These are phyloP conservation scores for Saxicola maurus DNA, from an alignment of 2,797 vertebrate species.

Conservation along the genomic window DNA sequence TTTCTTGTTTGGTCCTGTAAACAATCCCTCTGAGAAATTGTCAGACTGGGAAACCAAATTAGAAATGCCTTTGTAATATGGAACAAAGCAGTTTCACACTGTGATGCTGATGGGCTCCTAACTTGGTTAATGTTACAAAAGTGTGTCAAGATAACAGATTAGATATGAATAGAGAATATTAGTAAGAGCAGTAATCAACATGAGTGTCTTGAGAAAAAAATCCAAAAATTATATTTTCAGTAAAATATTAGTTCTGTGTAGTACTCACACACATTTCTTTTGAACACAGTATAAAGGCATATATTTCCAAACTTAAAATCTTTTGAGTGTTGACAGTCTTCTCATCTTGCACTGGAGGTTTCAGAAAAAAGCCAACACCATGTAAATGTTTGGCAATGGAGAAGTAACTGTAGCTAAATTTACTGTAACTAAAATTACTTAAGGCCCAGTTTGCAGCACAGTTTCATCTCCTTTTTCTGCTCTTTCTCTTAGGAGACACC, in stretches of 20 bases:
- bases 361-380: neutral
- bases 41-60: neutral
- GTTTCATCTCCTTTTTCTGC: neutral
- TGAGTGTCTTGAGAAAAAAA: neutral
- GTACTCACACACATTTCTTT: neutral
- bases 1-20: neutral
- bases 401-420: neutral
- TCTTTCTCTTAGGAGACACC: slow-evolving; percentile 78
- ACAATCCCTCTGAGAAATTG: neutral
- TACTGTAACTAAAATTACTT: neutral
- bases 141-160: neutral
- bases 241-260: neutral
- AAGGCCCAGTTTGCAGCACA: neutral
- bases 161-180: neutral
- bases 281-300: neutral
- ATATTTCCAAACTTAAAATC: neutral
- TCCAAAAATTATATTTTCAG: neutral
- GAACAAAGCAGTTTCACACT: neutral
- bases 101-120: neutral
- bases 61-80: neutral
- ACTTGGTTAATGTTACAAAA: neutral
- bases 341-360: neutral
- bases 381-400: neutral
- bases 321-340: neutral
- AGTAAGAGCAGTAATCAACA: neutral